Evolutionary conservation across 2,113 vertebrate species (phyloP), one percentile per base, ranked within the genome.

Genomic region (Lagopus muta): DNA sequence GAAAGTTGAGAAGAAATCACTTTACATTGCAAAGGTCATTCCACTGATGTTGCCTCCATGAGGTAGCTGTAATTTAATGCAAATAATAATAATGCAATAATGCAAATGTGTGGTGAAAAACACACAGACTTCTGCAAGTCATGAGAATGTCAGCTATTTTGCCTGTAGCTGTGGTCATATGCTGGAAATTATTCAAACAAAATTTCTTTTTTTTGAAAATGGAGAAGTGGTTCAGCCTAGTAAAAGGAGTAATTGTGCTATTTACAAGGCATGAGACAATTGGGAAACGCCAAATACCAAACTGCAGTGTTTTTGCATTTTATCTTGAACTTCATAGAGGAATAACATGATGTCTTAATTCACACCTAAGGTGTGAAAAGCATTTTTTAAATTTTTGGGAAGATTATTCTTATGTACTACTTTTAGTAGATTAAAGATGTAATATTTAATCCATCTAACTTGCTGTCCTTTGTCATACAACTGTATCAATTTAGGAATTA

Each of bases 41-140:
- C 66, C 91, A 3, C 82, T 91, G 87, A 60, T 83, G 91, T 93
- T 95, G 90, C 94, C 83, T 52, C 92, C 89, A 92, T 74, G 85
- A 88, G 92, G 65, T 38, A 82, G 88, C 13, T 3, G 83, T 93
- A 93, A 85, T 86, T 88, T 90, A 86, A 94, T 89, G 79, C 82
- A 89, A n/a, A n/a, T n/a, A n/a, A n/a, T n/a, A n/a, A n/a, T n/a
- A n/a, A n/a, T n/a, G n/a, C n/a, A n/a, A n/a, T n/a, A n/a, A n/a
- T n/a, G n/a, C n/a, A n/a, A n/a, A n/a, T n/a, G 17, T 6, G 30
- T 1, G 2, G 38, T 70, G 55, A 65, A 58, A 47, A 61, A 57
- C 38, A 55, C 71, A 77, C 45, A 3, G 57, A 65, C 25, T 45
- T 87, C 86, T 86, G 82, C 85, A 70, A 78, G 64, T 86, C 79